Conservation (phyloP, 2,113 vertebrate genomes). For the Aspiorhynchus laticeps region DNA sequence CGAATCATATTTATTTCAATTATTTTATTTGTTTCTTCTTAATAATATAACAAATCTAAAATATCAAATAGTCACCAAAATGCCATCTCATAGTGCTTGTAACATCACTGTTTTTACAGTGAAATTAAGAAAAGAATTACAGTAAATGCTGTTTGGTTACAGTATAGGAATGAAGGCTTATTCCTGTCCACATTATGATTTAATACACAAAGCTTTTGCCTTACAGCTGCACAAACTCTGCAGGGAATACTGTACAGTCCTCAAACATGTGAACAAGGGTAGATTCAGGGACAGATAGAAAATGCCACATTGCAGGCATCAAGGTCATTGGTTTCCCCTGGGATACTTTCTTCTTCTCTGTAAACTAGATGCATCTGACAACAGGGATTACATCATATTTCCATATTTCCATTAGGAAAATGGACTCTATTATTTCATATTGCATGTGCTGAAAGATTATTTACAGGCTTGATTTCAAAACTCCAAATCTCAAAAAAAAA, state of each 20-base stretch:
- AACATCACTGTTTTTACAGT: neutral
- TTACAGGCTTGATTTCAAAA: neutral
- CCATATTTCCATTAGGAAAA: neutral
- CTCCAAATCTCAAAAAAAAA: neutral
- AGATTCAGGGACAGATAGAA: conserved; percentile 29
- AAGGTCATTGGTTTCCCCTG: conserved; percentile 54
- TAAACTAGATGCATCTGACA: conserved; percentile 21
- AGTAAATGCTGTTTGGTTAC: neutral
- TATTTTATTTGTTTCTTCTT: neutral
- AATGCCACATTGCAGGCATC: conserved; percentile 50
- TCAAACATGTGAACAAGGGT: conserved; percentile 15
- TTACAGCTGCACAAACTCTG: conserved; percentile 31
- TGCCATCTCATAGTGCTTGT: neutral
- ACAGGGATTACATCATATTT: conserved; percentile 23
- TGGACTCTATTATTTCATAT: neutral
- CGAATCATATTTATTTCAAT: neutral
- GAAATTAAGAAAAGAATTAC: neutral
- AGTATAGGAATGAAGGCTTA: neutral
- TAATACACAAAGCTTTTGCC: conserved; percentile 49
- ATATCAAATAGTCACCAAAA: neutral
- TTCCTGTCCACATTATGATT: conserved; percentile 37
- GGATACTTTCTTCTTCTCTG: conserved; percentile 31
- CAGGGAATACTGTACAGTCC: neutral
- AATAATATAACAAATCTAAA: neutral
- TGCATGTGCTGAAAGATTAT: neutral